phyloP scores from a whole-genome alignment of 2,888 invertebrate species.

The Pedicia rivosa region DNA sequence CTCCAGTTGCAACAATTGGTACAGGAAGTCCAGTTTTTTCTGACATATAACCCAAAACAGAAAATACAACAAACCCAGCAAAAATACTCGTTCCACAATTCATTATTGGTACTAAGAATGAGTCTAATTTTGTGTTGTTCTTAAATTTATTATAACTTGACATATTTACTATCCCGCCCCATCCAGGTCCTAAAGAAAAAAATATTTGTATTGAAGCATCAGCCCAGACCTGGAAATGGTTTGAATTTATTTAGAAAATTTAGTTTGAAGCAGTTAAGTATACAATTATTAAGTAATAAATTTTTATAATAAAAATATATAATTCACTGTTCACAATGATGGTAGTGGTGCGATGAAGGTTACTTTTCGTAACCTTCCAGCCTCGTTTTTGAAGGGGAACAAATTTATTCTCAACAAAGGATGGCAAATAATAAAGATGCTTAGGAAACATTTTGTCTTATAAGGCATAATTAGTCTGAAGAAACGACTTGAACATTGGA shows the following conservation, averaged over 20 bases:
- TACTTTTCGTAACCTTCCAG: no score
- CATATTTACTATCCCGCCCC: conserved; percentile 74
- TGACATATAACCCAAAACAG: conserved; percentile 60
- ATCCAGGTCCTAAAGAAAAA: conserved; percentile 77
- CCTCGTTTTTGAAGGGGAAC: no score
- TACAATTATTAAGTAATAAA: neutral
- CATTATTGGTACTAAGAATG: conserved; percentile 50
- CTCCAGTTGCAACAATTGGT: conserved; percentile 58
- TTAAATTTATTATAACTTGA: conserved; percentile 67
- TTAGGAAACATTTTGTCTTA: no score
- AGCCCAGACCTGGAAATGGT: conserved; percentile 85
- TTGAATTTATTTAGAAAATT: no score
- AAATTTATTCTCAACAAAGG: no score
- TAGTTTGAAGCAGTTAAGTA: no score
- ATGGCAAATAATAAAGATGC: no score
- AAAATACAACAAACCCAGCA: conserved; percentile 67
- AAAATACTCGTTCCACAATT: conserved; percentile 63
- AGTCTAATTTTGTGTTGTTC: conserved; percentile 55
- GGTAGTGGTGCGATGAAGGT: neutral
- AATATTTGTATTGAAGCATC: conserved; percentile 89
- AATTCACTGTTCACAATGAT: neutral
- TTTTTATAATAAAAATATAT: neutral
- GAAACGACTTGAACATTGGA: no score
- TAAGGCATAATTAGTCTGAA: no score
- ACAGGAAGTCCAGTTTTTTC: conserved; percentile 54